phyloP scores from a whole-genome alignment of 2,888 invertebrate species.

The Pristionchus entomophagus region DNA sequence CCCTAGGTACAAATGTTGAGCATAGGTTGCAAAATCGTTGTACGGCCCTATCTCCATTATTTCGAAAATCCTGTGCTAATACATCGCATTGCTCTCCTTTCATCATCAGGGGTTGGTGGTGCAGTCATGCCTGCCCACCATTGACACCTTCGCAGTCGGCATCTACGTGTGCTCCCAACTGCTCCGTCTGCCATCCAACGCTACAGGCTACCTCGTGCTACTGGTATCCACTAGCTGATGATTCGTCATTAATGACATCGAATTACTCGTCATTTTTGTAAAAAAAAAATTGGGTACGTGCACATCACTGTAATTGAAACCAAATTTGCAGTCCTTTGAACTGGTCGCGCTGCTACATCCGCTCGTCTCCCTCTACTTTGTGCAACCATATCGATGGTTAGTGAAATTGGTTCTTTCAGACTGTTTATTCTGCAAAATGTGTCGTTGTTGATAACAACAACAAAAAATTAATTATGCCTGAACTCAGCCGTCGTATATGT shows the following conservation, averaged over 20 bases:
- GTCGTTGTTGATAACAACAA: too few relatives aligned
- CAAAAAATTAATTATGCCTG: too few relatives aligned
- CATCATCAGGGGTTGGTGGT: neutral
- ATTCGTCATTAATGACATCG: neutral
- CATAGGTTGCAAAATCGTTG: too few relatives aligned
- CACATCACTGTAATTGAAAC: too few relatives aligned
- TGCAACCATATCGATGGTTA: neutral
- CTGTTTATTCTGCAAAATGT: too few relatives aligned
- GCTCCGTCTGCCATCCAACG: neutral
- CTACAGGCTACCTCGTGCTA: neutral
- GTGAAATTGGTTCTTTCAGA: neutral
- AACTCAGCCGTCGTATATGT: too few relatives aligned
- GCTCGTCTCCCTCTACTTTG: neutral
- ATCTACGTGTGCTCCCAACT: neutral
- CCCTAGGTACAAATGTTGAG: too few relatives aligned
- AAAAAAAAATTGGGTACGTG: too few relatives aligned
- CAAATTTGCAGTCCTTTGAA: neutral
- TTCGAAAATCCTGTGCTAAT: neutral
- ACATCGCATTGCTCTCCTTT: neutral
- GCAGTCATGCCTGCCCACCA: neutral
- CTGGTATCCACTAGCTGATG: too few relatives aligned
- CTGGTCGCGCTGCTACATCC: neutral
- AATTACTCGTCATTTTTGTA: too few relatives aligned
- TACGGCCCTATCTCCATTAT: too few relatives aligned
- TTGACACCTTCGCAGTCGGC: neutral